These are phyloP conservation scores for Apotomis turbidana DNA, from an alignment of 2,888 invertebrate species.

Conservation along the genomic window DNA sequence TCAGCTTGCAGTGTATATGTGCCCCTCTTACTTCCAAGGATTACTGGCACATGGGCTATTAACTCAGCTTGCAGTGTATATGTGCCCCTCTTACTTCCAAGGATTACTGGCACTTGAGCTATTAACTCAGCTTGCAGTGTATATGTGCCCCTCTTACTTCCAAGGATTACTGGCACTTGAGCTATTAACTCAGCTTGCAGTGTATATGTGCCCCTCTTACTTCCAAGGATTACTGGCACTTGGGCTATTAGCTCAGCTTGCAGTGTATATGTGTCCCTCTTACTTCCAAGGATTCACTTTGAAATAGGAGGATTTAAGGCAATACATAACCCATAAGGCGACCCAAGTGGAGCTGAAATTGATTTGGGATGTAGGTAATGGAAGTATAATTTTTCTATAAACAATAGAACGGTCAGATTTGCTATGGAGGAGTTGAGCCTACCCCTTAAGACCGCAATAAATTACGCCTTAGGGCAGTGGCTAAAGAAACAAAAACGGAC, in stretches of 20 bases:
- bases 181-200: too few species aligned
- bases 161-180: too few species aligned
- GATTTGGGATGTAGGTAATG: conserved; percentile 41
- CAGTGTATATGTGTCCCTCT: too few species aligned
- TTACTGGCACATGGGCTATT: too few species aligned
- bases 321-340: conserved; percentile 14
- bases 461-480: conserved; percentile 52
- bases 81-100: not conserved
- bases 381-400: conserved; percentile 45
- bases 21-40: not conserved
- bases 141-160: not conserved
- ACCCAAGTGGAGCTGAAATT: conserved; percentile 21
- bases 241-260: too few species aligned
- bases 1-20: too few species aligned
- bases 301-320: conserved; percentile 2
- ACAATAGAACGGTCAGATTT: conserved; percentile 38
- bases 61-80: too few species aligned
- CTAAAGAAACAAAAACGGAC: conserved; percentile 47
- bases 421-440: conserved; percentile 43
- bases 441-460: conserved; percentile 59
- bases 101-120: too few species aligned
- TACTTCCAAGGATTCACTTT: conserved; percentile 1
- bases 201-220: too few species aligned
- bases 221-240: too few species aligned
- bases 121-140: too few species aligned